phyloP scores from a whole-genome alignment of 1,140 invertebrate genomes.

The Vollenhovia emeryi region DNA sequence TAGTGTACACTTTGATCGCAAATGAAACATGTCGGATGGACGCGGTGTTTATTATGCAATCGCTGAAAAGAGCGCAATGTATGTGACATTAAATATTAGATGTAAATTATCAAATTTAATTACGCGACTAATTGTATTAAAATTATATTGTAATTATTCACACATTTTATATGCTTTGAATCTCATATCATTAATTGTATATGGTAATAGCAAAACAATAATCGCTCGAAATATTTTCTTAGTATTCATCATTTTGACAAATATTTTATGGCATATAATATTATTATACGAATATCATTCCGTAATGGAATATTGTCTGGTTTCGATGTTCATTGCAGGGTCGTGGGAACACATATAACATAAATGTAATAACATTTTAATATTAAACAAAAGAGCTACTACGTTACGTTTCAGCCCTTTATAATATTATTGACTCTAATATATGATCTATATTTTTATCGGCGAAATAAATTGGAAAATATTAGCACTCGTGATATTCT shows the following conservation, averaged over 20 bases:
- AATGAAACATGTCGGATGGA: background rate
- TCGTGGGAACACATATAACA: background rate
- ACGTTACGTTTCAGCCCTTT: background rate
- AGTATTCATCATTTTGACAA: background rate
- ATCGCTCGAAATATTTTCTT: background rate
- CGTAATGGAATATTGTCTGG: slow-evolving; percentile 8
- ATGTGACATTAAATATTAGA: background rate
- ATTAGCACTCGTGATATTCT: background rate
- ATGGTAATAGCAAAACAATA: background rate
- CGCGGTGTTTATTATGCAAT: background rate
- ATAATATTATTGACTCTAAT: background rate
- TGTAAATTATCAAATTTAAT: background rate
- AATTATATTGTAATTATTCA: background rate
- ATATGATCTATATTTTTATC: background rate
- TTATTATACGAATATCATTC: background rate
- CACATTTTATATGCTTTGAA: background rate
- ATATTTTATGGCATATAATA: background rate
- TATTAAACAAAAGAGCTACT: background rate
- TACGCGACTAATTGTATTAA: background rate
- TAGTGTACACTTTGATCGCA: background rate
- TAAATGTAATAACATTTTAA: slow-evolving; percentile 21
- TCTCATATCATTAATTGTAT: background rate
- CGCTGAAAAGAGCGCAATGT: background rate
- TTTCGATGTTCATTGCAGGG: slow-evolving; percentile 21
- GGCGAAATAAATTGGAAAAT: background rate